Conservation (phyloP, 92 coral and sea anemone species). For the Porites rus region DNA sequence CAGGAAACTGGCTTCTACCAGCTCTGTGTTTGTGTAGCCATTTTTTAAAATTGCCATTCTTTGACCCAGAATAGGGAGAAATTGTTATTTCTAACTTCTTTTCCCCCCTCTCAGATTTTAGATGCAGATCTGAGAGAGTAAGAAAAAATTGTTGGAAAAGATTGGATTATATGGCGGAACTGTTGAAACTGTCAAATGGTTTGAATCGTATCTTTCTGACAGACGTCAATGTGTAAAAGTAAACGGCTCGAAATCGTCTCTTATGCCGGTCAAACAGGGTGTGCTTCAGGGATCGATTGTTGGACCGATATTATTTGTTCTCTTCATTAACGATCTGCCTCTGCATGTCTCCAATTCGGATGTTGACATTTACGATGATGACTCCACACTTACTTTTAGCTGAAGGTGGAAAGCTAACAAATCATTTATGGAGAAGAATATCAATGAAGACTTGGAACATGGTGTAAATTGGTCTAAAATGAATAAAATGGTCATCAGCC, state of each 20-base stretch:
- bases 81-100: too few relatives aligned
- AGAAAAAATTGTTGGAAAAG: constrained; percentile 4
- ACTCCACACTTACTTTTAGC: not conserved
- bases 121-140: too few relatives aligned
- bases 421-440: not conserved
- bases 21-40: too few relatives aligned
- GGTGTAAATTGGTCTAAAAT: constrained; percentile 2
- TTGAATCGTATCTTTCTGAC: not conserved
- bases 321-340: not conserved
- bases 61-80: too few relatives aligned
- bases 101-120: too few relatives aligned
- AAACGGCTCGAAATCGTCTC: not conserved
- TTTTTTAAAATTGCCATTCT: too few relatives aligned
- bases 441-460: not conserved
- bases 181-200: not conserved
- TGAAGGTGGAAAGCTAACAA: constrained; percentile 1
- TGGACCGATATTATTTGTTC: not conserved
- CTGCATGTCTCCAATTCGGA: not conserved
- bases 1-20: too few relatives aligned
- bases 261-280: constrained; percentile 2
- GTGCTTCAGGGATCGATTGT: not conserved
- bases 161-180: constrained; percentile 4
- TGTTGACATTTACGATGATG: not conserved
- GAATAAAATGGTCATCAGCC: constrained; percentile 8
- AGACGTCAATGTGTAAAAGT: constrained; percentile 2